Percentiles rank a stretch among this genome's conserved stretches.
These are phyloP conservation scores for Cyprinus carpio DNA, from an alignment of 2,113 vertebrate genomes.

Conservation along the genomic window DNA sequence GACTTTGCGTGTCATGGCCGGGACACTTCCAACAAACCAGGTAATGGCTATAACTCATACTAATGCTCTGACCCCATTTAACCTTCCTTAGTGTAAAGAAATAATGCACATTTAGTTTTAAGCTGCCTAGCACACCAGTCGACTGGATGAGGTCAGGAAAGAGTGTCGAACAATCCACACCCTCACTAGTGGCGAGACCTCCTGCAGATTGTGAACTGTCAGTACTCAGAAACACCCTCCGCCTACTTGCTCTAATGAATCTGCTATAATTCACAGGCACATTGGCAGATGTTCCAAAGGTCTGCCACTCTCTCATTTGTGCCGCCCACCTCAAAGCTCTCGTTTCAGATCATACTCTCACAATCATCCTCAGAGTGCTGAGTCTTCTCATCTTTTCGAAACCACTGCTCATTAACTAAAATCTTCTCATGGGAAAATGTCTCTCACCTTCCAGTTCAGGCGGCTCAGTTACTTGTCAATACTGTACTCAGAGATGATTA, in stretches of 20 bases:
- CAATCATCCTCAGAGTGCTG: slow-evolving; percentile 23
- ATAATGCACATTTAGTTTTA: slow-evolving; percentile 27
- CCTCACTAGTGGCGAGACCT: slow-evolving; percentile 28
- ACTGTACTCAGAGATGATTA: not conserved
- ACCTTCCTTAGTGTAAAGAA: slow-evolving; percentile 28
- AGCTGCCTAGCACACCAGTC: not conserved
- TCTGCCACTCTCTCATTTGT: slow-evolving; percentile 40
- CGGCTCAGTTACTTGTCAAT: not conserved
- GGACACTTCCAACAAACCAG: slow-evolving; percentile 36
- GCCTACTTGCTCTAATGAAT: slow-evolving; percentile 45
- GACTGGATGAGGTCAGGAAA: slow-evolving; percentile 40
- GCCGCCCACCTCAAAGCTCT: slow-evolving; percentile 43
- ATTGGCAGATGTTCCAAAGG: slow-evolving; percentile 41
- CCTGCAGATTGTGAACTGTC: slow-evolving; percentile 36
- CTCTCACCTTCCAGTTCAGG: slow-evolving; percentile 8
- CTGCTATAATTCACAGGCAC: slow-evolving; percentile 49
- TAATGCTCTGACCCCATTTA: slow-evolving; percentile 45
- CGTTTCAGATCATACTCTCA: slow-evolving; percentile 35
- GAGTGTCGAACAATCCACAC: slow-evolving; percentile 43
- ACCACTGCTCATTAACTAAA: not conserved
- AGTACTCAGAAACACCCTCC: slow-evolving; percentile 34
- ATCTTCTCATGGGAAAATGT: slow-evolving; percentile 45
- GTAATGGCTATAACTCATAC: slow-evolving; percentile 35
- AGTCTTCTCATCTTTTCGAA: slow-evolving; percentile 24
- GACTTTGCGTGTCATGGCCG: slow-evolving; percentile 14